phyloP scores from a whole-genome alignment of 2,888 invertebrate genomes.

The Abscondita cerata region DNA sequence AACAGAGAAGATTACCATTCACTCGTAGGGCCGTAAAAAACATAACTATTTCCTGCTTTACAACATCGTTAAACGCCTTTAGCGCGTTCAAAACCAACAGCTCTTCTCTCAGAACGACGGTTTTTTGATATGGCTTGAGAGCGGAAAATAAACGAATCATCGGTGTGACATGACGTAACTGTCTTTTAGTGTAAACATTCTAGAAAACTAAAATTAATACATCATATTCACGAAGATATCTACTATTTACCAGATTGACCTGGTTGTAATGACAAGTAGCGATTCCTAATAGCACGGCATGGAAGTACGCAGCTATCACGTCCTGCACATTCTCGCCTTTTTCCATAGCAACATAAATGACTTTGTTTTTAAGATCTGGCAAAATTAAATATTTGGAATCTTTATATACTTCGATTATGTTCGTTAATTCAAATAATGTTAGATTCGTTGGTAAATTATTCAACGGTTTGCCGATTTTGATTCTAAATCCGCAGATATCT shows the following conservation, averaged over 20 bases:
- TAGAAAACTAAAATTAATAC: conserved; percentile 35
- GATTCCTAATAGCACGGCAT: conserved; percentile 67
- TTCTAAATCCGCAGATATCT: conserved; percentile 67
- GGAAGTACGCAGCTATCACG: conserved; percentile 73
- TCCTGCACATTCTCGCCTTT: conserved; percentile 62
- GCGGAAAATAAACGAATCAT: conserved; percentile 49
- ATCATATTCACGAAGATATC: neutral
- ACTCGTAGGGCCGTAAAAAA: conserved; percentile 53
- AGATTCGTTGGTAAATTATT: conserved; percentile 49
- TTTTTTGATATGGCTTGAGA: conserved; percentile 48
- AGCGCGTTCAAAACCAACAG: conserved; percentile 48
- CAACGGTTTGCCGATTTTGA: conserved; percentile 67
- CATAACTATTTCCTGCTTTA: conserved; percentile 51
- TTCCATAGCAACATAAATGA: conserved; percentile 65
- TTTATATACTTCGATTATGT: conserved; percentile 59
- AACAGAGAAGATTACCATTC: conserved; percentile 48
- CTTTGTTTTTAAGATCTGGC: conserved; percentile 58
- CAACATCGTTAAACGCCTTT: conserved; percentile 49
- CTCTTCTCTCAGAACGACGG: conserved; percentile 31
- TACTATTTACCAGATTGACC: conserved; percentile 48
- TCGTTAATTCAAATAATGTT: conserved; percentile 53
- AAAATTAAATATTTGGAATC: conserved; percentile 64
- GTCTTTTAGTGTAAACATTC: conserved; percentile 51
- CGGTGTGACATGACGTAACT: conserved; percentile 52
- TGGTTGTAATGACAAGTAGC: conserved; percentile 54